Base-by-base conservation (phyloP, 2,888 invertebrate genomes). In the Lottia gigantea region DNA sequence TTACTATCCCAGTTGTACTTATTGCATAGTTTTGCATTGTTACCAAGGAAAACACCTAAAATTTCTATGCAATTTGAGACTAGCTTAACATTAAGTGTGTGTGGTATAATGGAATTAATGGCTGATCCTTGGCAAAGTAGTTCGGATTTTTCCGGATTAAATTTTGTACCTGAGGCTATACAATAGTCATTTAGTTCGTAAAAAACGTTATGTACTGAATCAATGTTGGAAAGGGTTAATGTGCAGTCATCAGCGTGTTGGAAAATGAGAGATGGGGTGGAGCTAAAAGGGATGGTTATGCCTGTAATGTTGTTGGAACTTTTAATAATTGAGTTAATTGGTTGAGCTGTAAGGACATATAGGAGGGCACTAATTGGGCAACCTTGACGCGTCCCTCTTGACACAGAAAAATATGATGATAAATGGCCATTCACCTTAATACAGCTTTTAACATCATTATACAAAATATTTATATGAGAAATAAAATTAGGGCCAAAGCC, bases 401-500 rank as follows among this genome's bases (percentile, higher is more conserved):
- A 23, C 8, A 55, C 19, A 12, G 55, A 11, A 23, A 55, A 55
- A 55, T 55, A 55, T 12, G 19, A 23, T 19, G 55, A 55, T 55
- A 55, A 23, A 64, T 62, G 61, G 62, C 71, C 72, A 64, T 77
- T 77, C 12, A 78, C 74, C 15, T 73, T 73, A 16, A 76, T 74
- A 3, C 73, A 74, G 15, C 76, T 75, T 25, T 64, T 64, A 61
- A 77, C 68, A 40, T 40, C 66, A 26, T 31, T 26, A 26, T 66
- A 66, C 7, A 66, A 3, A 4, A 66, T 66, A 8, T 31, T 55
- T 26, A 66, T 55, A 47, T 55, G 31, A 49, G 66, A 66, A 12
- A 66, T 66, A 31, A 66, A 66, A 15, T 49, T 31, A 6, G 19
- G 25, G 4, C 66, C 55, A 66, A 66, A 66, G 25, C 47, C 47